phyloP scores from a whole-genome alignment of 2,797 vertebrate genomes.

The Aselliscus stoliczkanus region DNA sequence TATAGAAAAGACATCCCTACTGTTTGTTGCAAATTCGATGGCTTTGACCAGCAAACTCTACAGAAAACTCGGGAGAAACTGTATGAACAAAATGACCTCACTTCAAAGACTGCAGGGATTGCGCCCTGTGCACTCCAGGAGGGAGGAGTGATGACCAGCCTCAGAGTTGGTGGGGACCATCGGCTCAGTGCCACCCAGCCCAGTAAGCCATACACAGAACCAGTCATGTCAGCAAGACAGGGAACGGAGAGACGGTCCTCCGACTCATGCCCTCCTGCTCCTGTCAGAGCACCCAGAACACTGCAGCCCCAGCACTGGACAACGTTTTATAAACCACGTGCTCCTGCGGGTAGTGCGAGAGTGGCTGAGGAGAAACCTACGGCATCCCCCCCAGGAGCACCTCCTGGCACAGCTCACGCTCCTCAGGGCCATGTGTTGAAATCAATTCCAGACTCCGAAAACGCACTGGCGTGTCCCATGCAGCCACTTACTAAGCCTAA shows the following conservation, averaged over 20 bases:
- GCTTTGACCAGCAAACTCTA: conserved; percentile 88
- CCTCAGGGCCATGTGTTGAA: conserved; percentile 74
- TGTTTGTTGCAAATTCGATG: conserved; percentile 86
- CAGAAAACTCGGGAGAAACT: conserved; percentile 92
- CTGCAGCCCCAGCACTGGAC: conserved; percentile 93
- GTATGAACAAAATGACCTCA: conserved; percentile 88
- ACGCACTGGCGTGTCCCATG: conserved; percentile 59
- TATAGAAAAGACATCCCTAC: conserved; percentile 84
- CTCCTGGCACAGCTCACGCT: conserved; percentile 81
- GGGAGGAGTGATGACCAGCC: conserved; percentile 64
- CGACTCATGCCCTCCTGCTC: conserved; percentile 79
- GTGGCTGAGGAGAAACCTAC: conserved; percentile 77
- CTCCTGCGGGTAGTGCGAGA: conserved; percentile 84
- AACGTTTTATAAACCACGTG: conserved; percentile 95
- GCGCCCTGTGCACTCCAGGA: conserved; percentile 81
- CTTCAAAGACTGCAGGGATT: conserved; percentile 84
- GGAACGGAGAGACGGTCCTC: conserved; percentile 83
- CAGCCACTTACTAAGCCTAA: conserved; percentile 71
- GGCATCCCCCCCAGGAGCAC: conserved; percentile 73
- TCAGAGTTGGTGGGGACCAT: conserved; percentile 61
- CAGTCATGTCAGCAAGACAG: conserved; percentile 81
- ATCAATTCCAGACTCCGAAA: conserved; percentile 73
- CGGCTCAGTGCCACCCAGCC: conserved; percentile 72
- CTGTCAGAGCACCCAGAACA: conserved; percentile 89
- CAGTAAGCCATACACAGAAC: conserved; percentile 82